phyloP scores from a whole-genome alignment of 2,888 invertebrate species.

The Cheilosia soror region DNA sequence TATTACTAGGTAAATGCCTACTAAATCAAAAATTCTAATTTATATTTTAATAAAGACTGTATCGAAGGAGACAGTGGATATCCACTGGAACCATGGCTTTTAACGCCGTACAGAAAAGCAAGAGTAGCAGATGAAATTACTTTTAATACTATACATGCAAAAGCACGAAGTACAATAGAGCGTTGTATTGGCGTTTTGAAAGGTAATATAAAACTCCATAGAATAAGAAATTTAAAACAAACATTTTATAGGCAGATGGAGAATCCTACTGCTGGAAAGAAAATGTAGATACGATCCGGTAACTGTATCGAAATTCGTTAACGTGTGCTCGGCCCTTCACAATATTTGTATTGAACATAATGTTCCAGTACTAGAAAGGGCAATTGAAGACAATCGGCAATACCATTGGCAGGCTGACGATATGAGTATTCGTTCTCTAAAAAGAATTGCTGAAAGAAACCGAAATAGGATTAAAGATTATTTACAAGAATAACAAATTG shows the following conservation, averaged over 20 bases:
- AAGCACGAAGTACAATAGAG: too few species aligned
- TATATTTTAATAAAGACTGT: background rate
- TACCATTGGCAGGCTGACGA: background rate
- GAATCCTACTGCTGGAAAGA: background rate
- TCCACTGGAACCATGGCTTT: background rate
- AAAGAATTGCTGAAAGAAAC: slow-evolving; percentile 4
- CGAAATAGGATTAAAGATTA: background rate
- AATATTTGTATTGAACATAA: slow-evolving; percentile 1
- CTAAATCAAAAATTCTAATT: background rate
- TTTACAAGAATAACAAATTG: too few species aligned
- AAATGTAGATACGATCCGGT: background rate
- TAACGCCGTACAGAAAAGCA: background rate
- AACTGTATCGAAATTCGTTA: background rate
- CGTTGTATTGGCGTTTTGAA: background rate
- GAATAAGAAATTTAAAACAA: background rate
- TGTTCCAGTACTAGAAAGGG: background rate
- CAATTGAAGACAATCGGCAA: background rate
- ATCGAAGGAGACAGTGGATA: background rate
- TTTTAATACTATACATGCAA: too few species aligned
- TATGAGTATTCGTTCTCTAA: background rate
- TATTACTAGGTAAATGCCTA: background rate
- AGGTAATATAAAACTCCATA: background rate
- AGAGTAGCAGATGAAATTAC: background rate
- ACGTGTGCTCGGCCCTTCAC: background rate
- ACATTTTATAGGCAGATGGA: background rate